Evolutionary conservation across 2,113 vertebrate species (phyloP).

Genomic region (Okapia johnstoni): DNA sequence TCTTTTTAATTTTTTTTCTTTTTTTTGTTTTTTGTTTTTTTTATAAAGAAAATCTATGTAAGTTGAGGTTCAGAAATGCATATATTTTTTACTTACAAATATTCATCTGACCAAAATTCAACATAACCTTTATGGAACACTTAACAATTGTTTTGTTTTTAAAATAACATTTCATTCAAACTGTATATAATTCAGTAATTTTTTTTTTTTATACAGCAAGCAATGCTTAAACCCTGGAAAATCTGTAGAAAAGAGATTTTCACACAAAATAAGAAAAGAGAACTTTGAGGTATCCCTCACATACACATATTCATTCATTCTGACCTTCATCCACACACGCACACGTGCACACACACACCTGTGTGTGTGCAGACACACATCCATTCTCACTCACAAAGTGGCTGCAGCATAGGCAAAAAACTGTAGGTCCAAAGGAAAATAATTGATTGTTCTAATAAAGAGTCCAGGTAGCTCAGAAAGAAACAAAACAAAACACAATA

Average conservation of each 20-base stretch:
- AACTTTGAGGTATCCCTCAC: constrained; percentile 82
- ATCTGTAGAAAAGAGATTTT: constrained; percentile 87
- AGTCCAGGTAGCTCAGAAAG: constrained; percentile 84
- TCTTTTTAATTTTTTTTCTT: constrained; percentile 4
- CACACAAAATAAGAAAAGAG: constrained; percentile 82
- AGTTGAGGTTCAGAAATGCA: constrained; percentile 90
- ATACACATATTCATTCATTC: constrained; percentile 65
- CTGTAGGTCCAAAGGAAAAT: constrained; percentile 83
- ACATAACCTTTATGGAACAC: constrained; percentile 90
- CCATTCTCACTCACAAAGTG: constrained; percentile 75
- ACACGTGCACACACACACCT: constrained; percentile 44
- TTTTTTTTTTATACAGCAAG: constrained; percentile 83
- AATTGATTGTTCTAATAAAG: constrained; percentile 83
- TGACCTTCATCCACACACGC: background rate
- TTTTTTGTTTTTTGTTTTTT: constrained; percentile 33
- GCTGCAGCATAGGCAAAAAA: constrained; percentile 88
- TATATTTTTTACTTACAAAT: constrained; percentile 92
- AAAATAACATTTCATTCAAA: constrained; percentile 91
- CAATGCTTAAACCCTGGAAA: constrained; percentile 87
- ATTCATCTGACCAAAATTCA: constrained; percentile 89
- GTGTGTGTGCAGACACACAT: background rate
- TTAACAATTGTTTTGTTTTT: constrained; percentile 83
- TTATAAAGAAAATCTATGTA: constrained; percentile 84
- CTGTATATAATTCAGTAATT: constrained; percentile 87
- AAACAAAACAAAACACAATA: constrained; percentile 72